Evolutionary conservation across 2,113 vertebrate species (phyloP).

Genomic region (Dissostichus mawsoni): DNA sequence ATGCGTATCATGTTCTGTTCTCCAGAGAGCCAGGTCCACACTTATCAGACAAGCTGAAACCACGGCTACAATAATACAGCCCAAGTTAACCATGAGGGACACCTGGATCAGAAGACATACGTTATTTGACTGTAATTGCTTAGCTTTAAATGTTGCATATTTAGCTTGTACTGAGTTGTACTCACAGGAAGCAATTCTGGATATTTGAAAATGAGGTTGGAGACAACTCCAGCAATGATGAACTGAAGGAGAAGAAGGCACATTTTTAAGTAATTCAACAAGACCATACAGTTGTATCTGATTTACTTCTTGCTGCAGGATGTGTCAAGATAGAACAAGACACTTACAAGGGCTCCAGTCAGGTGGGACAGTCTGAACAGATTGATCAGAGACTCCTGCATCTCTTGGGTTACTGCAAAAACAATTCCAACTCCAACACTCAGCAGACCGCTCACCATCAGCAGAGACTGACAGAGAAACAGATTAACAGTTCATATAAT

Average conservation of each 20-base stretch:
- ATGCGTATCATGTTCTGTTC: fast-evolving
- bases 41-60: slow-evolving; percentile 61
- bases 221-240: slow-evolving; percentile 71
- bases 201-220: slow-evolving; percentile 74
- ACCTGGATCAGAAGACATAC: slow-evolving; percentile 52
- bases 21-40: slow-evolving; percentile 48
- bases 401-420: slow-evolving; percentile 49
- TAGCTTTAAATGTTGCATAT: not conserved
- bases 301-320: not conserved
- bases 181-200: slow-evolving; percentile 75
- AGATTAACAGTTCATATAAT: not conserved
- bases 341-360: slow-evolving; percentile 76
- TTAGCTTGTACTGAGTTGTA: slow-evolving; percentile 4
- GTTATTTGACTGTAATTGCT: not conserved
- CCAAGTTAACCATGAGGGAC: slow-evolving; percentile 61
- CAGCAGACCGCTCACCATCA: slow-evolving; percentile 74
- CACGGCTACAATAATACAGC: slow-evolving; percentile 51
- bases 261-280: not conserved
- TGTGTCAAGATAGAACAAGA: not conserved
- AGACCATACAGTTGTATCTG: not conserved
- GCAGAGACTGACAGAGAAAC: slow-evolving; percentile 69
- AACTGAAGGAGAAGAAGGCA: slow-evolving; percentile 66
- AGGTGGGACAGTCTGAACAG: slow-evolving; percentile 79
- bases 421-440: slow-evolving; percentile 76
- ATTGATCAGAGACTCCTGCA: not conserved